Evolutionary conservation across 2,113 vertebrate species (phyloP), one percentile per base, ranked within the genome.

Genomic region (Numenius arquata): DNA sequence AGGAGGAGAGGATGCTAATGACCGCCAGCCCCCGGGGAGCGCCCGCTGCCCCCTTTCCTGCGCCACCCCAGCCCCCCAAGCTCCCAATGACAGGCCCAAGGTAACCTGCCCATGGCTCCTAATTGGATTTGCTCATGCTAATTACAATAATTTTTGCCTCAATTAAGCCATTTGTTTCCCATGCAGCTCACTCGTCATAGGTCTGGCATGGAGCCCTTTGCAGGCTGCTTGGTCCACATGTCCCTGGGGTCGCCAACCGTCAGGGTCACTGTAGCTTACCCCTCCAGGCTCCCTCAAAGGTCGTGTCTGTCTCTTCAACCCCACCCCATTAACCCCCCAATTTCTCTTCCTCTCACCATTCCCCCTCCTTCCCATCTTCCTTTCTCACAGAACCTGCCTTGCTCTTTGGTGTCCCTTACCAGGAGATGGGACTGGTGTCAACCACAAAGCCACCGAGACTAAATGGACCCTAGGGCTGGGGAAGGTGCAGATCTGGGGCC

Each of bases 71-170:
- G 38, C 29, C 55, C 17, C 36, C 32, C 2, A 0, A 1, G 1
- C 70, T 47, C 56, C 81, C 65, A 50, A 3, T 4, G 52, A 70
- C 89, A 38, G 48, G 23, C 67, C 89, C 61, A 20, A 71, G n/a
- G 80, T 41, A 91, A 58, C 38, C 8, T 0, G 1, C 65, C 77
- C 6, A 0, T 10, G 22, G 76, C 85, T 91, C 56, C 88, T 94
- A 95, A 93, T 89, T 91, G 85, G 81, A 78, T 97, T 96, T 93
- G 41, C 29, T 93, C 70, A 13, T 25, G 45, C 73, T 85, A 93
- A 94, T 94, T 91, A 71, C 0, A 4, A 47, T 50, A 5, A 43
- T 67, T 96, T 96, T 95, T 50, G 43, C 70, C 88, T 95, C 93
- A 67, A 63, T 95, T 97, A 96, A 96, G 77, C 65, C 77, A 56